Base-by-base conservation (phyloP, 1,140 invertebrate species). In the Pseudomyrmex concolor region DNA sequence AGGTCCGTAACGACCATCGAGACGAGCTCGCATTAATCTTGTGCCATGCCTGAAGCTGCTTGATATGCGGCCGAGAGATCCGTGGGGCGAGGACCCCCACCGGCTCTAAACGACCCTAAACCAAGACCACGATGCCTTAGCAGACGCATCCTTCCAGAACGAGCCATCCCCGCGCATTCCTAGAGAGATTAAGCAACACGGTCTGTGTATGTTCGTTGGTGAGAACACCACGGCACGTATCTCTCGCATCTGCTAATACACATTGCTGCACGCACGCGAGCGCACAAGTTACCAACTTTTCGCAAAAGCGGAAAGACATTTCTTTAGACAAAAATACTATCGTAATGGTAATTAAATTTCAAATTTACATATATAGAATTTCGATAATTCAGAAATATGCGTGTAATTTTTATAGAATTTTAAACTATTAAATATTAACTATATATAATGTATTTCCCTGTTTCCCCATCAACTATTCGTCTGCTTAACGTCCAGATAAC, bases 21-120 rank as follows among this genome's bases (percentile, higher is more conserved):
- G 80, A 85, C 81, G 85, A 80, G 81, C 84, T 80, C 77, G 89
- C 89, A 90, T 91, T 91, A 91, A 91, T 91, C 90, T 91, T 86
- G 59, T 55, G 76, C 51, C 85, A 74, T 82, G 85, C 84, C 88
- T 87, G 88, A 68, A 67, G 78, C 88, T 85, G 89, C 83, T 90
- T 89, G 89, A 90, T 90, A 90, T 90, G 89, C 89, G 84, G 70
- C 22, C 74, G 57, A 77, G 84, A 34, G 83, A 81, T 60, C 82
- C 77, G 34, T 34, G 34, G 34, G 51, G 66, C 73, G 34, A 76
- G 78, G 84, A 73, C 54, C 73, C 43, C 67, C 19, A n/a, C 71
- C 78, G 8, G n/a, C 54, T 63, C 48, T 15, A 82, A 34, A 78
- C 63, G 19, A 63, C 68, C 66, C 76, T 80, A 80, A 80, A 71